Evolutionary conservation across 2,888 invertebrate genomes (phyloP), one percentile per base, ranked within the genome.

Genomic region (Rotaria socialis): DNA sequence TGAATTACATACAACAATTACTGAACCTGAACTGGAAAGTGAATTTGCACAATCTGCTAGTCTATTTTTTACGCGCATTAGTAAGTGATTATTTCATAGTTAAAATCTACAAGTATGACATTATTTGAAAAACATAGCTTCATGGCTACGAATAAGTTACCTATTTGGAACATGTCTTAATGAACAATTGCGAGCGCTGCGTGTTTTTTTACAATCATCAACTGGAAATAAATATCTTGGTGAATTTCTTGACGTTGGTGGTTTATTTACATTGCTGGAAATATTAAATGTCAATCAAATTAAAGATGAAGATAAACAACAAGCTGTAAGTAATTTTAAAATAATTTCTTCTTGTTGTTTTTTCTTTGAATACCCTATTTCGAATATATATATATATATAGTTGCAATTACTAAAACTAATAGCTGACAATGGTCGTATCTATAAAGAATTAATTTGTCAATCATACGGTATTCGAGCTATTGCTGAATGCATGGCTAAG

Each of bases 391-490:
- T 47, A 47, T 47, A 11, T 47, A 47, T 16, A 52, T 47, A 80
- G 75, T 47, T 80, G 6, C 35, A 80, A 24, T 80, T 80, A 80
- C 41, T 86, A 22, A 80, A 87, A 58, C 60, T 84, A 75, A 86
- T 86, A 27, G 84, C 85, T n/a, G 86, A 84, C 80, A 67, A 85
- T 56, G 85, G 91, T 14, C 88, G 91, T 85, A 90, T 90, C 88
- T 91, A 91, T 88, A 91, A 91, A 87, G 91, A 91, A 88, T 89
- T 91, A 2, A 90, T 91, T 47, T 91, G 91, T 89, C 91, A 91
- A 89, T 90, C 91, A 86, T 91, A 91, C 89, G 91, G 91, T 87
- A 91, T 91, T 60, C 87, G 91, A 85, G 90, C 91, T 3, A 89
- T 91, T 85, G 91, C 91, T 52, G 91, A 91, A 87, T 91, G 91